Percentiles rank a stretch among this genome's conserved stretches.
phyloP scores from a whole-genome alignment of 2,113 vertebrate species.

The Toxotes chatareus region DNA sequence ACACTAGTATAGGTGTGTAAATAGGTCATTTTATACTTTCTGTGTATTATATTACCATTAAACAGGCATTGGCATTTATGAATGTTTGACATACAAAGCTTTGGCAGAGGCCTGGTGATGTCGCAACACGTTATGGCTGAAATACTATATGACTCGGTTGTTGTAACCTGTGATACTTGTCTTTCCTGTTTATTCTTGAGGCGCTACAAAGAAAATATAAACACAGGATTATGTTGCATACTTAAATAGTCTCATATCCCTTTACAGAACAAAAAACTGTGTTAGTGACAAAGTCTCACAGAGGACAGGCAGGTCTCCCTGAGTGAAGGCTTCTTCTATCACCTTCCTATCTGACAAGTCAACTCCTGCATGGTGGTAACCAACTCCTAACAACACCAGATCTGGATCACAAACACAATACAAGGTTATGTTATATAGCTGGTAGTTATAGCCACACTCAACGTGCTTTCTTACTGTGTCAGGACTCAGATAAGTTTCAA shows the following conservation, averaged over 20 bases:
- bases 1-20: neutral
- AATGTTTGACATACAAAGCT: neutral
- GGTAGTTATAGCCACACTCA: neutral
- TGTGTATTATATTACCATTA: neutral
- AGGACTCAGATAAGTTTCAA: neutral
- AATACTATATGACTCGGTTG: neutral
- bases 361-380: conserved; percentile 96
- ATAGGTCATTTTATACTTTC: neutral
- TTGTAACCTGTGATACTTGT: conserved; percentile 7
- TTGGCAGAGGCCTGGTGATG: neutral
- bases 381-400: conserved; percentile 89
- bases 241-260: neutral
- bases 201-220: neutral
- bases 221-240: neutral
- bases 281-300: conserved; percentile 86
- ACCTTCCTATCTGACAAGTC: conserved; percentile 92
- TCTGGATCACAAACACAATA: conserved; percentile 82
- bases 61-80: neutral
- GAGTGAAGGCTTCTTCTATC: conserved; percentile 90
- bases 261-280: conserved; percentile 14
- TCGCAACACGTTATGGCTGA: neutral
- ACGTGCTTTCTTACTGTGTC: neutral
- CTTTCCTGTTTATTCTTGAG: conserved; percentile 23
- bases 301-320: conserved; percentile 93
- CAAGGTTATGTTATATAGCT: conserved; percentile 1